These are phyloP conservation scores for Hyphantria cunea DNA, from an alignment of 1,140 invertebrate species.

Conservation along the genomic window DNA sequence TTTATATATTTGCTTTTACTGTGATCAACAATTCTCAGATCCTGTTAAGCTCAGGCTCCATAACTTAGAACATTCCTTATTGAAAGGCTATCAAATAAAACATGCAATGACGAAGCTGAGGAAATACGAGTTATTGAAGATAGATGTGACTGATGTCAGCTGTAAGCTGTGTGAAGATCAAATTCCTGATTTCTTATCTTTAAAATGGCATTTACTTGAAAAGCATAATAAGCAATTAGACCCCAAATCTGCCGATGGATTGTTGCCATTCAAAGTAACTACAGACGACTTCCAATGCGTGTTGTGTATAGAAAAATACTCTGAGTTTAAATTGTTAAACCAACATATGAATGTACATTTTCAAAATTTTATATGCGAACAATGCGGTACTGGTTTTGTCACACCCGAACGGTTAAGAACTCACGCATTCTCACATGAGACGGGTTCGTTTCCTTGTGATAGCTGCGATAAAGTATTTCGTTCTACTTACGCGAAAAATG, in stretches of 20 bases:
- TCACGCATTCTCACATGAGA: conserved; percentile 73
- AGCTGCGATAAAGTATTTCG: conserved; percentile 76
- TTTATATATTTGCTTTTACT: conserved; percentile 67
- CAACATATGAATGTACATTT: conserved; percentile 78
- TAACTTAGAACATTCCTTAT: conserved; percentile 45
- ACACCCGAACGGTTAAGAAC: conserved; percentile 63
- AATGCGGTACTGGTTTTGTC: conserved; percentile 88
- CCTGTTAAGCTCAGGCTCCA: conserved; percentile 56
- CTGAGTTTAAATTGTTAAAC: conserved; percentile 71
- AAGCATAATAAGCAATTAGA: conserved; percentile 57
- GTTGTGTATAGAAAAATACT: conserved; percentile 69
- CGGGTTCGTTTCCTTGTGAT: conserved; percentile 68
- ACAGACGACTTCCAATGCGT: conserved; percentile 61
- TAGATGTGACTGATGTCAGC: conserved; percentile 57
- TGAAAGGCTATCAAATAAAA: conserved; percentile 44
- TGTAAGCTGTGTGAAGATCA: conserved; percentile 58
- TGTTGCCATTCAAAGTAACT: conserved; percentile 64
- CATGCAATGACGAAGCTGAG: conserved; percentile 54
- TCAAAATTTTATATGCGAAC: conserved; percentile 87
- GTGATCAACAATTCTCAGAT: conserved; percentile 57
- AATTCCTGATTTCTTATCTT: conserved; percentile 38
- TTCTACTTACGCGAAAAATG: conserved; percentile 62
- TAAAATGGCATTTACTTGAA: conserved; percentile 56
- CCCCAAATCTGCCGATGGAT: conserved; percentile 49
- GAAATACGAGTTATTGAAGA: conserved; percentile 68